A percentile compares a stretch with the other conserved stretches of the same genome.
phyloP scores from a whole-genome alignment of 2,797 vertebrate species.

The Vipera latastei region DNA sequence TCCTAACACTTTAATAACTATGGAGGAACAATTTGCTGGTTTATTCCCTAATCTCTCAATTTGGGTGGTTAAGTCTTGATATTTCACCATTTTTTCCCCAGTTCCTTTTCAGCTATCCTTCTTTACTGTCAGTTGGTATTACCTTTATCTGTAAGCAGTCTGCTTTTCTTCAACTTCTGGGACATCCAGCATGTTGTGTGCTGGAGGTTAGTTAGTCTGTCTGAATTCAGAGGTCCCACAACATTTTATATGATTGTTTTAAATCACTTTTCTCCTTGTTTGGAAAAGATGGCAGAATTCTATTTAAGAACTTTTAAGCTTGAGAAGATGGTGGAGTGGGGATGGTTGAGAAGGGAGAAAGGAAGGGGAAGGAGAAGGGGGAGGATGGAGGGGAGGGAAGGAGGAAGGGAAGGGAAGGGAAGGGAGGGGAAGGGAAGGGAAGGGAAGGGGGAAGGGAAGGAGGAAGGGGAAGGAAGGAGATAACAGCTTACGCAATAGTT shows the following conservation, averaged over 20 bases:
- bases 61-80: background rate
- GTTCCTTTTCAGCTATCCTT: background rate
- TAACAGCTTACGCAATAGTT: background rate
- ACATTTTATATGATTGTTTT: background rate
- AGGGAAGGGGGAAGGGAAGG: too few species aligned
- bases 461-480: too few species aligned
- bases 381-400: too few species aligned
- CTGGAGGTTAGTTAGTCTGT: background rate
- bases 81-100: background rate
- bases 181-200: background rate
- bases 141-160: background rate
- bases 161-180: background rate
- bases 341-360: background rate
- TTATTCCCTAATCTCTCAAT: background rate
- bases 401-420: too few species aligned
- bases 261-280: background rate
- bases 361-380: too few species aligned
- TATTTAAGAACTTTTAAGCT: slow-evolving; percentile 20
- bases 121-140: background rate
- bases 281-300: background rate
- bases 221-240: background rate
- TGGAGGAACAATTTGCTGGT: background rate
- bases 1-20: background rate
- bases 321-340: background rate
- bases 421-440: too few species aligned